phyloP scores from a whole-genome alignment of 2,888 invertebrate species.

The Drosophila lacicola region DNA sequence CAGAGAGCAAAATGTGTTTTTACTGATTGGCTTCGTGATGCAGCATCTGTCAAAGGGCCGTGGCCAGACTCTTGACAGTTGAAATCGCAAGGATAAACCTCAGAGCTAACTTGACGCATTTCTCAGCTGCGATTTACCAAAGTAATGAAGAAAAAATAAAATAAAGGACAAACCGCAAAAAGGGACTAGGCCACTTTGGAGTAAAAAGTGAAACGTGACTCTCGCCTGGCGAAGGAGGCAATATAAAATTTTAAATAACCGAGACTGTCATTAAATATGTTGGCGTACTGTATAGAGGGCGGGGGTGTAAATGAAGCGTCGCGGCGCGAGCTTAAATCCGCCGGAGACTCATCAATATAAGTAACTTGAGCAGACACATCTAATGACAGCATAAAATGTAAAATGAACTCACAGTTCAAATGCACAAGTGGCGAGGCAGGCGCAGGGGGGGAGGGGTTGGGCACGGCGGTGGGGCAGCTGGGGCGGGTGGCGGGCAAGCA shows the following conservation, averaged over 20 bases:
- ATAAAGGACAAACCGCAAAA: not conserved
- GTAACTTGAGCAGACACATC: conserved; percentile 45
- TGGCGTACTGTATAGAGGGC: not conserved
- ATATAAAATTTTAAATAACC: conserved; percentile 32
- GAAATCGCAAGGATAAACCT: conserved; percentile 15
- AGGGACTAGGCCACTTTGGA: conserved; percentile 1
- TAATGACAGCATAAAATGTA: conserved; percentile 63
- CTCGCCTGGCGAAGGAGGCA: conserved; percentile 2
- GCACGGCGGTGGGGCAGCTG: not conserved
- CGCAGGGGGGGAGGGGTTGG: not conserved
- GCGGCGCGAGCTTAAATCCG: conserved; percentile 22
- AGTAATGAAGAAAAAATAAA: conserved; percentile 20
- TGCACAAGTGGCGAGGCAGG: conserved; percentile 5
- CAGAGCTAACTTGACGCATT: conserved; percentile 22
- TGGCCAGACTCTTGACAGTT: not conserved
- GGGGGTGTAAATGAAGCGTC: conserved; percentile 38
- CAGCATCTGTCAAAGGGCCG: conserved; percentile 14
- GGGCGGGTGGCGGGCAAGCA: conserved; percentile 9
- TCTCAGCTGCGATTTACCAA: conserved; percentile 43
- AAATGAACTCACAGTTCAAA: conserved; percentile 48
- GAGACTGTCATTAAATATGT: conserved; percentile 19
- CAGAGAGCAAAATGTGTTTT: conserved; percentile 11
- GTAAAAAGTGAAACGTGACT: conserved; percentile 30
- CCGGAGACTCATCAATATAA: conserved; percentile 53
- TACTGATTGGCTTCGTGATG: conserved; percentile 45